A percentile compares a stretch with the other conserved stretches of the same genome.
Conservation (phyloP, 1,140 invertebrate species). For the Tribolium castaneum region DNA sequence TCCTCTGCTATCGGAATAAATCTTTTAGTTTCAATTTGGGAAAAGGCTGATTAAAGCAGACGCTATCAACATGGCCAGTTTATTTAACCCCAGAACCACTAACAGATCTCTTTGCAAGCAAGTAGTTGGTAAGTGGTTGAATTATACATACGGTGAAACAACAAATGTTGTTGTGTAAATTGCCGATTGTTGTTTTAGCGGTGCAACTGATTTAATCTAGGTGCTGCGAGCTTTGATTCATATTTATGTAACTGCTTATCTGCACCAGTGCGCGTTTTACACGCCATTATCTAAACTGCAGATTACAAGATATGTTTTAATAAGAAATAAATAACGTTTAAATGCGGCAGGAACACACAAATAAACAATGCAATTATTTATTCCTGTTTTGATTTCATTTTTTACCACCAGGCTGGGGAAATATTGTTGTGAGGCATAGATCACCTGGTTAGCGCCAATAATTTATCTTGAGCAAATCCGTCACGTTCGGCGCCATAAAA, state of each 20-base stretch:
- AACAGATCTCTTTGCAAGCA: background rate
- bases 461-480: background rate
- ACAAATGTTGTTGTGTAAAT: background rate
- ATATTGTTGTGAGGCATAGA: too few relatives aligned
- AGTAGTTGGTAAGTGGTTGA: background rate
- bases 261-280: background rate
- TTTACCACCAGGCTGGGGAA: too few relatives aligned
- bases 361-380: too few relatives aligned
- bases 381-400: too few relatives aligned
- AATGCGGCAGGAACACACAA: too few relatives aligned
- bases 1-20: background rate
- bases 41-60: background rate
- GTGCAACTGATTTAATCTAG: background rate
- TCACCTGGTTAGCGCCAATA: too few relatives aligned
- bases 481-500: background rate
- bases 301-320: background rate
- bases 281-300: background rate
- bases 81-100: background rate
- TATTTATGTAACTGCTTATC: conserved; percentile 18
- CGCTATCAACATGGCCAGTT: background rate
- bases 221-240: background rate
- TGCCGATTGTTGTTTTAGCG: too few relatives aligned
- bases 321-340: too few relatives aligned
- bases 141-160: background rate
- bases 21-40: background rate